These are phyloP conservation scores for Stegophylla sp. DNA, from an alignment of 2,888 invertebrate genomes.

Conservation along the genomic window DNA sequence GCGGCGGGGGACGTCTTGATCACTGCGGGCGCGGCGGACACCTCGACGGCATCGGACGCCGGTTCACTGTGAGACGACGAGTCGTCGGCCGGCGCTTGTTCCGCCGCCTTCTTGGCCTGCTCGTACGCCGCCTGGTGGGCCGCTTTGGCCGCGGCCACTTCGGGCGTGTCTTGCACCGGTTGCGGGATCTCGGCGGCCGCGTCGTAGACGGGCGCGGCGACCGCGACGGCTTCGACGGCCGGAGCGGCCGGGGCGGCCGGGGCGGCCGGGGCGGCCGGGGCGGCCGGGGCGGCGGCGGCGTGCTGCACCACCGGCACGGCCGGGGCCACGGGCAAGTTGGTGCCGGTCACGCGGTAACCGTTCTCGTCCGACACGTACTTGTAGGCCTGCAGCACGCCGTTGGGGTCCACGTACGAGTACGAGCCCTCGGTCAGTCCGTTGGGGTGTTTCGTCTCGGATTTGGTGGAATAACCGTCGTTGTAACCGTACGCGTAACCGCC, in stretches of 20 bases:
- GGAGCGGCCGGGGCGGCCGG: too few species aligned
- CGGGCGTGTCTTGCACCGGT: slow-evolving; percentile 66
- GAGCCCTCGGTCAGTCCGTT: slow-evolving; percentile 66
- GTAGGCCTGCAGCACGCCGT: slow-evolving; percentile 65
- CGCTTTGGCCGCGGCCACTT: slow-evolving; percentile 66
- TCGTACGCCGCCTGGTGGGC: slow-evolving; percentile 65
- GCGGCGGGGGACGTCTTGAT: slow-evolving; percentile 21
- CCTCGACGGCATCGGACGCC: slow-evolving; percentile 36
- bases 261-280: slow-evolving; percentile 58
- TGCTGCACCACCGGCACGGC: slow-evolving; percentile 50
- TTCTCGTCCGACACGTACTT: slow-evolving; percentile 66
- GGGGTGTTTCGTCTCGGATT: slow-evolving; percentile 64
- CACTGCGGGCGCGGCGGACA: slow-evolving; percentile 64
- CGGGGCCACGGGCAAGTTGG: slow-evolving; percentile 66
- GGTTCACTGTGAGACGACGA: slow-evolving; percentile 63
- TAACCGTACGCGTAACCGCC: slow-evolving; percentile 67
- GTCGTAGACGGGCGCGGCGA: slow-evolving; percentile 63
- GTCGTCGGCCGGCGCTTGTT: slow-evolving; percentile 60
- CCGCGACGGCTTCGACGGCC: slow-evolving; percentile 49
- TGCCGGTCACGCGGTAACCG: slow-evolving; percentile 67
- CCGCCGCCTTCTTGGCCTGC: slow-evolving; percentile 63
- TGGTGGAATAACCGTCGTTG: slow-evolving; percentile 63
- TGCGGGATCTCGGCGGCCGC: slow-evolving; percentile 64
- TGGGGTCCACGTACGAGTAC: slow-evolving; percentile 66
- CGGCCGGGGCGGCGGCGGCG: background rate